Percentiles rank a stretch among this genome's conserved stretches.
Conservation (phyloP, 2,113 vertebrate species). For the Nycticorax nycticorax region DNA sequence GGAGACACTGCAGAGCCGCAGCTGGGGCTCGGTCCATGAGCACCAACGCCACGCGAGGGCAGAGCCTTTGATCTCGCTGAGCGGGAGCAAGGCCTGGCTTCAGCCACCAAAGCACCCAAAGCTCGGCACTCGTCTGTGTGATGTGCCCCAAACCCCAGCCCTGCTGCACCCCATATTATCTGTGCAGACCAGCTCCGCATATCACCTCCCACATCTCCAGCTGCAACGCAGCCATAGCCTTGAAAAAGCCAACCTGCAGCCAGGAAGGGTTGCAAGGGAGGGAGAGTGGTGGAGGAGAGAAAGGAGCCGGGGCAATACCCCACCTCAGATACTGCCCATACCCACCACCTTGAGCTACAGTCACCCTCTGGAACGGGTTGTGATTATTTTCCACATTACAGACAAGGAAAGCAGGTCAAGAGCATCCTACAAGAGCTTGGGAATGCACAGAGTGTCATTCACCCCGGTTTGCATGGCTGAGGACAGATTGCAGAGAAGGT, state of each 20-base stretch:
- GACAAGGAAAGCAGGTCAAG: background rate
- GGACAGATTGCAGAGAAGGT: background rate
- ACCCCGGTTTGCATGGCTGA: accelerated
- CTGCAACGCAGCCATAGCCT: background rate
- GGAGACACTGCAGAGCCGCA: background rate
- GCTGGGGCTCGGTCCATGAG: background rate
- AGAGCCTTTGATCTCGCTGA: background rate
- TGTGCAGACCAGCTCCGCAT: background rate
- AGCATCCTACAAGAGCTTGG: background rate
- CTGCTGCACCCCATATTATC: background rate
- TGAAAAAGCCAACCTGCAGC: background rate
- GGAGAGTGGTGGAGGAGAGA: background rate
- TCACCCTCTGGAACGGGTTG: background rate
- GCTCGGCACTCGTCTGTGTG: background rate
- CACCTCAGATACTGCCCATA: accelerated
- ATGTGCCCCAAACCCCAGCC: background rate
- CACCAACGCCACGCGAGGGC: background rate
- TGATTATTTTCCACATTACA: accelerated
- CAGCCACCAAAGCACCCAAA: background rate
- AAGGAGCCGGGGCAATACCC: background rate
- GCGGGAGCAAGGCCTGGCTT: background rate
- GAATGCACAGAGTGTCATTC: background rate
- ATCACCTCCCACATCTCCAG: background rate
- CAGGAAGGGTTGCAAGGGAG: background rate
- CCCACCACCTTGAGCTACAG: background rate